Conservation (phyloP, 2,113 vertebrate genomes). For the Centropristis striata region DNA sequence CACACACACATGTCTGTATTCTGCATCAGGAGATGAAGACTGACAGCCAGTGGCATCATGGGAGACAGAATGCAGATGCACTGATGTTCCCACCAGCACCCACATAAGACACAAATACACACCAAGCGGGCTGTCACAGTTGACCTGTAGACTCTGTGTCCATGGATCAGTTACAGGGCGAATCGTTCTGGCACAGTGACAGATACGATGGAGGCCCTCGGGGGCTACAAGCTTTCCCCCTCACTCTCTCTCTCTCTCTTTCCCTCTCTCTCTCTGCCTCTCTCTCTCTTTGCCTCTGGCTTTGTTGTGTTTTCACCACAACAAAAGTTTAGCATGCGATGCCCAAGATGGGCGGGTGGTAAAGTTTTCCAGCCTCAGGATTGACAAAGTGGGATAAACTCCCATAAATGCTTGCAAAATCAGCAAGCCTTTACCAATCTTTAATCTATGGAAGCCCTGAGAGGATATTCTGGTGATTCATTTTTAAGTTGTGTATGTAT, state of each 20-base stretch:
- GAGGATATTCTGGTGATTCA: too few relatives aligned
- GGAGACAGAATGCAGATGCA: constrained; percentile 68
- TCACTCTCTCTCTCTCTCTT: constrained; percentile 15
- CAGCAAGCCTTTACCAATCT: too few relatives aligned
- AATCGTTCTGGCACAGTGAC: constrained; percentile 64
- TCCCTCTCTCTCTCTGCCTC: constrained; percentile 32
- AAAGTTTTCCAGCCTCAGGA: not conserved
- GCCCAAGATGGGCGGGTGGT: constrained; percentile 9
- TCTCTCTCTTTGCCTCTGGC: constrained; percentile 51
- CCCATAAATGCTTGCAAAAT: too few relatives aligned
- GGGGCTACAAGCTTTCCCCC: constrained; percentile 53
- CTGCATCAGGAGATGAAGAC: constrained; percentile 35
- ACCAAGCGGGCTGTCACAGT: constrained; percentile 58
- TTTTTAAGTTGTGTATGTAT: too few relatives aligned
- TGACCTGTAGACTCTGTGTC: constrained; percentile 71
- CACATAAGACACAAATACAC: constrained; percentile 1
- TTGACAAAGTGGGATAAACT: constrained; percentile 13
- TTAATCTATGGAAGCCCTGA: too few relatives aligned
- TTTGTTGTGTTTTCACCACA: constrained; percentile 34
- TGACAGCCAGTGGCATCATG: constrained; percentile 46
- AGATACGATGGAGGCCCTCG: constrained; percentile 53
- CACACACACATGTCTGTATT: not conserved
- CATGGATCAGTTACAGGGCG: constrained; percentile 73
- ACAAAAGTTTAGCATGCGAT: constrained; percentile 28
- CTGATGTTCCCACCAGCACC: constrained; percentile 20